These are phyloP conservation scores for Acrobasis consociella DNA, from an alignment of 2,888 invertebrate species.

Conservation along the genomic window DNA sequence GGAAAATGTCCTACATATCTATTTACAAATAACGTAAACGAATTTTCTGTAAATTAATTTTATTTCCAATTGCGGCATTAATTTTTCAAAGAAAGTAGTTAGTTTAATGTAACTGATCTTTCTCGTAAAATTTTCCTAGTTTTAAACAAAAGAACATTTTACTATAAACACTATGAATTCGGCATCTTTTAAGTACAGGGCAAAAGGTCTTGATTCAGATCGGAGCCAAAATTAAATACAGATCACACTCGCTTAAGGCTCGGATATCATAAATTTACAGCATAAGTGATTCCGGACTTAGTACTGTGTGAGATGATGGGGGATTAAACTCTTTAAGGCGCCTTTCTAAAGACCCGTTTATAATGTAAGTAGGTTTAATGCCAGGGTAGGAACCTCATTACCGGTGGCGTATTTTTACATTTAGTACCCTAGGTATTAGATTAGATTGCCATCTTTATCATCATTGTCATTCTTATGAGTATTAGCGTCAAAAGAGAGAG, in stretches of 20 bases:
- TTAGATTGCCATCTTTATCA: too few species aligned
- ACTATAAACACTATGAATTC: conserved; percentile 52
- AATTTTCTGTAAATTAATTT: too few species aligned
- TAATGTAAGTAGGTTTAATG: conserved; percentile 20
- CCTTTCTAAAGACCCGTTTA: conserved; percentile 13
- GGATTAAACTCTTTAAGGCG: conserved; percentile 7
- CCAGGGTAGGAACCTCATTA: conserved; percentile 6
- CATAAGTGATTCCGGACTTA: conserved; percentile 50
- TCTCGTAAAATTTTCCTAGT: neutral
- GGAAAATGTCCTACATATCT: too few species aligned
- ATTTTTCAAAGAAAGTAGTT: too few species aligned
- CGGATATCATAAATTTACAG: conserved; percentile 65
- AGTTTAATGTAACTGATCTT: too few species aligned
- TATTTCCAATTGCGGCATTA: too few species aligned
- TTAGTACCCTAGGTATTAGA: too few species aligned
- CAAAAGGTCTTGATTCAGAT: conserved; percentile 58
- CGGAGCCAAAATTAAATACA: conserved; percentile 72
- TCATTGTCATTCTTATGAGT: too few species aligned
- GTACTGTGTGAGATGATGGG: conserved; percentile 24
- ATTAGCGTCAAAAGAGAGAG: too few species aligned
- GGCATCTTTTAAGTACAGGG: conserved; percentile 49
- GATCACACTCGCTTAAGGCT: conserved; percentile 67
- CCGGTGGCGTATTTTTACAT: neutral
- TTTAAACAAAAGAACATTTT: conserved; percentile 1
- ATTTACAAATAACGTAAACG: too few species aligned